phyloP scores from a whole-genome alignment of 2,113 vertebrate genomes.

The Spea multiplicata region DNA sequence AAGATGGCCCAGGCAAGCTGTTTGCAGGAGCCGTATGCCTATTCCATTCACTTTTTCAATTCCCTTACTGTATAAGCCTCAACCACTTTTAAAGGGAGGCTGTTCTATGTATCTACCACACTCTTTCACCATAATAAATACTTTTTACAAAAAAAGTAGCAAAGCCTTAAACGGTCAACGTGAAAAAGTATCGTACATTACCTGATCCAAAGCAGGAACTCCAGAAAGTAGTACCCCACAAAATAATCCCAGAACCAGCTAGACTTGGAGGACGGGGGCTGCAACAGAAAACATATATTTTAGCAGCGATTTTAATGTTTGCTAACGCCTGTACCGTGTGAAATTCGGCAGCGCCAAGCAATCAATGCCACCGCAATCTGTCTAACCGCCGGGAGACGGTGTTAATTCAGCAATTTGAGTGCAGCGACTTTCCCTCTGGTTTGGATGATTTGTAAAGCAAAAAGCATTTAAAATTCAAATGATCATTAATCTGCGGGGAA shows the following conservation, averaged over 20 bases:
- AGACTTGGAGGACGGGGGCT: constrained; percentile 55
- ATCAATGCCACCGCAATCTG: background rate
- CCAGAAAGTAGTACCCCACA: constrained; percentile 66
- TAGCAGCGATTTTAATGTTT: background rate
- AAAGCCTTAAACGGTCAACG: no score
- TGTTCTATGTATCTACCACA: no score
- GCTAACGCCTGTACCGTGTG: background rate
- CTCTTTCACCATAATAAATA: no score
- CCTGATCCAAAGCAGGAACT: constrained; percentile 73
- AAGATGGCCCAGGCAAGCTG: no score
- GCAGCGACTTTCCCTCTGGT: background rate
- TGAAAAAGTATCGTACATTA: constrained; percentile 27
- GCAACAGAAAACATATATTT: constrained; percentile 13
- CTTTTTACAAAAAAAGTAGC: background rate
- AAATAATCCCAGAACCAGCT: constrained; percentile 69
- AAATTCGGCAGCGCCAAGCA: background rate
- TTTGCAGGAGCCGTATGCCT: no score
- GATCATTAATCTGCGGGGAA: constrained; percentile 17
- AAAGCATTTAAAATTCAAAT: constrained; percentile 9
- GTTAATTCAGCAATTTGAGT: background rate
- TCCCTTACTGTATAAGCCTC: no score
- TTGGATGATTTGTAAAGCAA: constrained; percentile 10
- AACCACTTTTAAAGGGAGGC: no score
- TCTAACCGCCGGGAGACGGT: background rate
- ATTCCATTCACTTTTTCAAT: no score